phyloP scores from a whole-genome alignment of 2,888 invertebrate species.

The Artemia sp. region DNA sequence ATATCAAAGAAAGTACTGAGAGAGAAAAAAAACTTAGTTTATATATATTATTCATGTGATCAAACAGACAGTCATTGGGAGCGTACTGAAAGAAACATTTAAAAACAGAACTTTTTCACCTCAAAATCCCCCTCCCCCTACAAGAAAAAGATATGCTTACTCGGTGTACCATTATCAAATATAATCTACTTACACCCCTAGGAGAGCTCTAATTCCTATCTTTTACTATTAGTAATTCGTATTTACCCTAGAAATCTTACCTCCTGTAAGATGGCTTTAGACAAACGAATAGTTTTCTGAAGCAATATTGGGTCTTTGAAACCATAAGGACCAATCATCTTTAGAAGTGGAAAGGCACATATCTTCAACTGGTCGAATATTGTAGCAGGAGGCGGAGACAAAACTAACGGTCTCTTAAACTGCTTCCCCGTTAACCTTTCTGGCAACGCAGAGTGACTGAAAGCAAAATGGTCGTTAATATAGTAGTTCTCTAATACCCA shows the following conservation, averaged over 20 bases:
- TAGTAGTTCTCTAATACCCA: no score
- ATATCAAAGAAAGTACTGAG: no score
- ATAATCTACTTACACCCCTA: background rate
- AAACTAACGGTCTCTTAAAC: conserved; percentile 29
- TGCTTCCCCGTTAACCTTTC: conserved; percentile 48
- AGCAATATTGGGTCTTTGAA: conserved; percentile 72
- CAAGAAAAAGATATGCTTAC: no score
- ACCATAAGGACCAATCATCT: conserved; percentile 67
- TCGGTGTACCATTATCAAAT: background rate
- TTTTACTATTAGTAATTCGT: background rate
- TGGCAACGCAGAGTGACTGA: conserved; percentile 54
- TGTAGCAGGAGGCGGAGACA: conserved; percentile 48
- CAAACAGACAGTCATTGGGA: no score
- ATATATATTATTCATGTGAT: no score
- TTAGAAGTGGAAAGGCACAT: conserved; percentile 64
- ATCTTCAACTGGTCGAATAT: conserved; percentile 54
- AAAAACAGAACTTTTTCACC: no score
- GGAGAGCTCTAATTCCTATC: background rate
- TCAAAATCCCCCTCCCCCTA: no score
- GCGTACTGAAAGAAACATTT: no score
- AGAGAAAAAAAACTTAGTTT: no score
- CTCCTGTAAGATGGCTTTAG: conserved; percentile 30
- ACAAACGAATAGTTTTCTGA: conserved; percentile 55
- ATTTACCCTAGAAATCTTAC: no score
- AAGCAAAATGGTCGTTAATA: conserved; percentile 27